Conservation (phyloP, 2,113 vertebrate genomes). For the Onychorhynchus coronatus region DNA sequence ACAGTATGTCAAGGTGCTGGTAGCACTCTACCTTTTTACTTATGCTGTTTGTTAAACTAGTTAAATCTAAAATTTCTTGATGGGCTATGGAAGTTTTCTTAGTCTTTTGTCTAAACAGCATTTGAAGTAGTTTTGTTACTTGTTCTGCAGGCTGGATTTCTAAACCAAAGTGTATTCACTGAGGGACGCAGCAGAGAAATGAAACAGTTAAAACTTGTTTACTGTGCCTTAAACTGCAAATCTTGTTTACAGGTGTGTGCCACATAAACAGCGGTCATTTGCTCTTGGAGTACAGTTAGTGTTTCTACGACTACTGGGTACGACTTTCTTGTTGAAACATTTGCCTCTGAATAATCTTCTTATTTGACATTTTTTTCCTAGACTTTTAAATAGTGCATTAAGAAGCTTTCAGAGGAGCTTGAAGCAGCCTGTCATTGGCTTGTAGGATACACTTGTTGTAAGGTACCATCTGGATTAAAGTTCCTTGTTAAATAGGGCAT, state of each 20-base stretch:
- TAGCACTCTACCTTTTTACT: background rate
- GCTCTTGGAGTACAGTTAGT: conserved; percentile 73
- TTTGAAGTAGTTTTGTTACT: background rate
- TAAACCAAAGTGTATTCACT: background rate
- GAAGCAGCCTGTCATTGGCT: background rate
- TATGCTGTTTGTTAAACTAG: background rate
- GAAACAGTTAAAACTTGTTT: background rate
- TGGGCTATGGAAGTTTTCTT: background rate
- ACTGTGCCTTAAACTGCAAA: background rate
- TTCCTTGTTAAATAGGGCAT: background rate
- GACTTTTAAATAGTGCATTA: background rate
- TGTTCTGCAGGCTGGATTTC: background rate
- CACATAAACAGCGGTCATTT: conserved; percentile 72
- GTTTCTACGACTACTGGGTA: conserved; percentile 73
- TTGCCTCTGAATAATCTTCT: background rate
- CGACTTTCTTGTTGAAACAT: background rate
- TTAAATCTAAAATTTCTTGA: background rate
- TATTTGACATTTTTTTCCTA: background rate
- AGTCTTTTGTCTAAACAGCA: background rate
- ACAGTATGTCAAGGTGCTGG: background rate
- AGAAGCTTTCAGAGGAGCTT: background rate
- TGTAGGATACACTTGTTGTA: background rate
- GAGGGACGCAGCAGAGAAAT: background rate
- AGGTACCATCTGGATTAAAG: background rate
- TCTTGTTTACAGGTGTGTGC: conserved; percentile 72